phyloP scores from a whole-genome alignment of 2,888 invertebrate genomes.

The Cantharis nigra region DNA sequence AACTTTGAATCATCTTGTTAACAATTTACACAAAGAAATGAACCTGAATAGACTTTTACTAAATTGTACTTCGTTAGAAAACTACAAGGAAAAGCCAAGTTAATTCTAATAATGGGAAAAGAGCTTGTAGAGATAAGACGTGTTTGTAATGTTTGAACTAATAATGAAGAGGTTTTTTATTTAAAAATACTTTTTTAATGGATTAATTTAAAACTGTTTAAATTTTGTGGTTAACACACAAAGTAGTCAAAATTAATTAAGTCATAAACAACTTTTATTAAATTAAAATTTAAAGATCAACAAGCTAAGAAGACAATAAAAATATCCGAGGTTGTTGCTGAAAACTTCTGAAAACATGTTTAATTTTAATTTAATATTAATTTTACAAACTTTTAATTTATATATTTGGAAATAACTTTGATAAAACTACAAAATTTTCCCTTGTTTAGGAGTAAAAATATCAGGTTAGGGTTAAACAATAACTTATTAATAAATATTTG shows the following conservation, averaged over 20 bases:
- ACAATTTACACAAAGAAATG: background rate
- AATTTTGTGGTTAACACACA: background rate
- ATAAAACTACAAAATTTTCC: no score
- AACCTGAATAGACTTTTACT: background rate
- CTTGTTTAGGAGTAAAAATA: no score
- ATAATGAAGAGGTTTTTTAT: background rate
- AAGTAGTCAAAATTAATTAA: background rate
- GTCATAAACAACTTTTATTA: background rate
- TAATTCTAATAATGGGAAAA: background rate
- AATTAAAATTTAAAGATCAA: no score
- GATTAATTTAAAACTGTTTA: background rate
- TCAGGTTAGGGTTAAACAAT: background rate
- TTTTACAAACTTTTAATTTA: no score
- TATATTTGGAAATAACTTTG: no score
- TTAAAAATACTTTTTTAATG: background rate
- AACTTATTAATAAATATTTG: background rate
- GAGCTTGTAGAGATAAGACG: background rate
- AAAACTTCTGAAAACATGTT: no score
- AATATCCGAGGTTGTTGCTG: no score
- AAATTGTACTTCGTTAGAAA: background rate
- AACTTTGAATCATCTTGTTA: background rate
- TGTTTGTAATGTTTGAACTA: background rate
- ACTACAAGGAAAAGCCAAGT: background rate
- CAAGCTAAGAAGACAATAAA: no score
- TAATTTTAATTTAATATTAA: no score